These are phyloP conservation scores for Hippocampus mohnikei DNA, from an alignment of 2,113 vertebrate genomes.

Conservation along the genomic window DNA sequence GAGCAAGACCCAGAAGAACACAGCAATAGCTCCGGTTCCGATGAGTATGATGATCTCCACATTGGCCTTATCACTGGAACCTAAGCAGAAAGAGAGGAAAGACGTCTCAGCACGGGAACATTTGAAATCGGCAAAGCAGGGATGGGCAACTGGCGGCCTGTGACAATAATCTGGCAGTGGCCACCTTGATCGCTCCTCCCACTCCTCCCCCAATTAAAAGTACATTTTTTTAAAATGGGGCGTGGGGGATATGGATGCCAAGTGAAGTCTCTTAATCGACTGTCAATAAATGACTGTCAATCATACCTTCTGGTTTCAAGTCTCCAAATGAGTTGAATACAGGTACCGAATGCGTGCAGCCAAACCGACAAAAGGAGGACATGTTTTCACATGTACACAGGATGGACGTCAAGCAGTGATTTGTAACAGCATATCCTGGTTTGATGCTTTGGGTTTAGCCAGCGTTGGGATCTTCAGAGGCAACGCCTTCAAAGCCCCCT, in stretches of 20 bases:
- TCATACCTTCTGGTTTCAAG: too few relatives aligned
- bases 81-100: slow-evolving; percentile 57
- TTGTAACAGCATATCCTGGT: background rate
- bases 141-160: too few relatives aligned
- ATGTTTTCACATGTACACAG: background rate
- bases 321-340: too few relatives aligned
- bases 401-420: background rate
- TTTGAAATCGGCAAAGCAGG: background rate
- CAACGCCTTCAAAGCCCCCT: background rate
- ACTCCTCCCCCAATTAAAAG: too few relatives aligned
- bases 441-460: background rate
- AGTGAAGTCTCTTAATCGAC: too few relatives aligned
- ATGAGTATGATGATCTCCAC: slow-evolving; percentile 94
- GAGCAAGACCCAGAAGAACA: slow-evolving; percentile 97
- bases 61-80: slow-evolving; percentile 85
- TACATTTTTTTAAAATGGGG: too few relatives aligned
- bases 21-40: slow-evolving; percentile 91
- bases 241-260: too few relatives aligned
- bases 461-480: background rate
- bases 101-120: background rate
- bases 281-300: too few relatives aligned
- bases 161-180: too few relatives aligned
- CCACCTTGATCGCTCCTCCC: too few relatives aligned
- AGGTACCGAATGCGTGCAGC: too few relatives aligned
- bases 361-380: too few relatives aligned